phyloP scores from a whole-genome alignment of 2,888 invertebrate species.

The Meganola albula region DNA sequence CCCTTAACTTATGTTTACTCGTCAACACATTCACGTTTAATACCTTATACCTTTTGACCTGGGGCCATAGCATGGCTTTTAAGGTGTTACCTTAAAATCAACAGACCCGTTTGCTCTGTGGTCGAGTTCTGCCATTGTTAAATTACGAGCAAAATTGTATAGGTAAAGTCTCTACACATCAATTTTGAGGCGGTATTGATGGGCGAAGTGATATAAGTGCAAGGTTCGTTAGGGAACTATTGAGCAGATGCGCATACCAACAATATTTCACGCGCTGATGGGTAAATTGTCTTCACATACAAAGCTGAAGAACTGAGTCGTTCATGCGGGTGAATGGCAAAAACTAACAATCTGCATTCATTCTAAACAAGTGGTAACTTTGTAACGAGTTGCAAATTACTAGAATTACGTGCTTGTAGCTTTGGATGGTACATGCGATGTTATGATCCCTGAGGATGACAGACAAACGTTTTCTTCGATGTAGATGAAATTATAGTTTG shows the following conservation, averaged over 20 bases:
- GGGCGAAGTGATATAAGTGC: conserved; percentile 16
- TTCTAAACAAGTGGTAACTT: conserved; percentile 17
- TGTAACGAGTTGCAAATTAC: conserved; percentile 20
- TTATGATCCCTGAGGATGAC: no score
- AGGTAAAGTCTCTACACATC: conserved; percentile 21
- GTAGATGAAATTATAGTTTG: no score
- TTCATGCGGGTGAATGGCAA: conserved; percentile 13
- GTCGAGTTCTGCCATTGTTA: conserved; percentile 20
- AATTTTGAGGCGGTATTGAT: conserved; percentile 20
- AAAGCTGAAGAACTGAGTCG: conserved; percentile 9
- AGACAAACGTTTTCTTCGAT: no score
- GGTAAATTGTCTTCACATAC: conserved; percentile 31
- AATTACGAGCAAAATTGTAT: conserved; percentile 22
- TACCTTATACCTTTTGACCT: conserved; percentile 27
- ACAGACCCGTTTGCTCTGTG: no score
- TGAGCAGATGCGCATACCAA: conserved; percentile 26
- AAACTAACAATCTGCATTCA: conserved; percentile 14
- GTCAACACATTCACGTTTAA: conserved; percentile 32
- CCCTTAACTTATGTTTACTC: conserved; percentile 32
- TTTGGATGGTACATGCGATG: no score
- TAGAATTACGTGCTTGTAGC: conserved; percentile 19
- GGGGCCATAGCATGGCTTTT: conserved; percentile 16
- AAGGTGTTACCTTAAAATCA: no score
- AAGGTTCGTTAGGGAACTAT: conserved; percentile 41
- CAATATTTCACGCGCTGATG: conserved; percentile 29